phyloP scores from a whole-genome alignment of 2,113 vertebrate species.

The Syngnathus typhle region DNA sequence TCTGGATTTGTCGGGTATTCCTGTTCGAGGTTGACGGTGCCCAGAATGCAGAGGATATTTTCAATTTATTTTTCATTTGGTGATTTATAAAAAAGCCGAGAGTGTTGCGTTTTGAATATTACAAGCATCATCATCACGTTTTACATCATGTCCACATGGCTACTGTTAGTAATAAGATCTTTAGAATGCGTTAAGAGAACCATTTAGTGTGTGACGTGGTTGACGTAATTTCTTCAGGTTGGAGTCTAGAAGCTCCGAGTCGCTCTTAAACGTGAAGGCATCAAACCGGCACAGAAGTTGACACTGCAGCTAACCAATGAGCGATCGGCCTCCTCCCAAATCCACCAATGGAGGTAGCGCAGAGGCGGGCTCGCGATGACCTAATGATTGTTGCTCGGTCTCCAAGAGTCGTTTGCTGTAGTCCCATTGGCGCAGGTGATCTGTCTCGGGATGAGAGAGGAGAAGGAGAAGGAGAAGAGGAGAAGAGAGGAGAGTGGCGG shows the following conservation, averaged over 20 bases:
- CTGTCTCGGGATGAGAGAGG: slow-evolving; percentile 65
- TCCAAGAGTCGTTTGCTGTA: slow-evolving; percentile 55
- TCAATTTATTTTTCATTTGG: background rate
- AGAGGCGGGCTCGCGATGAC: slow-evolving; percentile 45
- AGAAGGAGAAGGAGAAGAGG: slow-evolving; percentile 60
- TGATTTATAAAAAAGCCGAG: background rate
- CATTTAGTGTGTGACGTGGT: background rate
- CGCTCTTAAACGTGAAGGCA: slow-evolving; percentile 1
- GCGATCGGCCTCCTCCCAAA: background rate
- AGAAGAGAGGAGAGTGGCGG: slow-evolving; percentile 44
- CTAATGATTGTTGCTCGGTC: slow-evolving; percentile 69
- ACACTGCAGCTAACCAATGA: slow-evolving; percentile 69
- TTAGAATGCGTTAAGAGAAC: background rate
- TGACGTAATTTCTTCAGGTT: background rate
- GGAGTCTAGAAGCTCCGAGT: background rate
- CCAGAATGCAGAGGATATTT: background rate
- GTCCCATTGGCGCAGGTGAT: slow-evolving; percentile 68
- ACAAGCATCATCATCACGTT: background rate
- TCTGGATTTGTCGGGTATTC: background rate
- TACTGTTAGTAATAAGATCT: too few species aligned
- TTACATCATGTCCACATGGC: background rate
- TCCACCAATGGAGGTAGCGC: slow-evolving; percentile 34
- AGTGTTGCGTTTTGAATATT: background rate
- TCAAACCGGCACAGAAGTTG: slow-evolving; percentile 11
- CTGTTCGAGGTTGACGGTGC: background rate